phyloP scores from a whole-genome alignment of 2,113 vertebrate species.

The Mesocricetus auratus region DNA sequence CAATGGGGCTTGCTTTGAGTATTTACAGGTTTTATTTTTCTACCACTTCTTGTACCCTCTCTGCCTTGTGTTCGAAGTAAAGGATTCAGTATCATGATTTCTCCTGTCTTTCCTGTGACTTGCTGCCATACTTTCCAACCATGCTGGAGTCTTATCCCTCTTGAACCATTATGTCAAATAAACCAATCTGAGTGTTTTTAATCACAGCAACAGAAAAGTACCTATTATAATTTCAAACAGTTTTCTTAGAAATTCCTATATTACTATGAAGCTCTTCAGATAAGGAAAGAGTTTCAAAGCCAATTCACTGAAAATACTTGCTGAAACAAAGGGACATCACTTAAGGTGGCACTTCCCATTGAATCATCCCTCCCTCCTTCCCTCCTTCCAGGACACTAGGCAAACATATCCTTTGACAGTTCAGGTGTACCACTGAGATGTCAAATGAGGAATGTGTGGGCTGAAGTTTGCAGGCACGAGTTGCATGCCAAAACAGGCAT shows the following conservation, averaged over 20 bases:
- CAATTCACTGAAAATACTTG: conserved; percentile 30
- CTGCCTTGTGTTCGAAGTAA: too few species aligned
- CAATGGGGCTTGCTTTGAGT: not conserved
- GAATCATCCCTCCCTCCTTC: not conserved
- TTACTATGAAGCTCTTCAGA: not conserved
- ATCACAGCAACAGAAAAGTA: not conserved
- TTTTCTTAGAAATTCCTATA: not conserved
- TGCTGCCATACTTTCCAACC: too few species aligned
- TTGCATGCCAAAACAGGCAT: conserved; percentile 14
- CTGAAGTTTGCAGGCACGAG: conserved; percentile 29
- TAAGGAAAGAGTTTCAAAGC: conserved; percentile 13
- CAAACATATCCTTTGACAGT: conserved; percentile 32
- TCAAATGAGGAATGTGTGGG: not conserved
- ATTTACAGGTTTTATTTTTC: not conserved
- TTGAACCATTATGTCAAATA: too few species aligned
- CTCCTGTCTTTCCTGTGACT: too few species aligned
- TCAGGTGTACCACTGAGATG: not conserved
- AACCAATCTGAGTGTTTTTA: not conserved
- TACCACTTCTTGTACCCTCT: not conserved
- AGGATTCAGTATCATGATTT: too few species aligned
- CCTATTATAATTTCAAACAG: not conserved
- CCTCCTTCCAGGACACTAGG: not conserved
- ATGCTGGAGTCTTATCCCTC: too few species aligned
- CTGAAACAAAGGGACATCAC: not conserved
- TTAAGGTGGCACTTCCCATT: not conserved